phyloP scores from a whole-genome alignment of 2,113 vertebrate genomes.

The Monopterus albus region DNA sequence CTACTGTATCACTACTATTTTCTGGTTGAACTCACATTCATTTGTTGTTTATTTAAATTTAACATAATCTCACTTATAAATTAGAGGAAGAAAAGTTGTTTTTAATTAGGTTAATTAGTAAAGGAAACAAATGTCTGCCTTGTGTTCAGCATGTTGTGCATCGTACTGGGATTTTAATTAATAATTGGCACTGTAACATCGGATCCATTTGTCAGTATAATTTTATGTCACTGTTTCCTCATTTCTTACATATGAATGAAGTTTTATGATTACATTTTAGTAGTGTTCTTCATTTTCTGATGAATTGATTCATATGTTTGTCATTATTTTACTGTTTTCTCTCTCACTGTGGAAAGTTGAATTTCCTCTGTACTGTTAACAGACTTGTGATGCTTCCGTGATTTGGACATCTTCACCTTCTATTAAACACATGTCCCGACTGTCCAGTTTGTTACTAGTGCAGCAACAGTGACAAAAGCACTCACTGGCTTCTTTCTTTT shows the following conservation, averaged over 20 bases:
- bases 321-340: no score
- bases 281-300: not conserved
- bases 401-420: no score
- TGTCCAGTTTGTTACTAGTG: no score
- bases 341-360: no score
- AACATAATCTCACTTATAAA: conserved; percentile 19
- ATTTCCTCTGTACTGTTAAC: no score
- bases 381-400: no score
- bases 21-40: conserved; percentile 1
- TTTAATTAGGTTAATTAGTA: conserved; percentile 35
- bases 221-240: conserved; percentile 23
- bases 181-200: conserved; percentile 22
- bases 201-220: conserved; percentile 63
- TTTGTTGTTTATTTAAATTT: conserved; percentile 63
- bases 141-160: conserved; percentile 18
- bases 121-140: conserved; percentile 18
- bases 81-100: conserved; percentile 13
- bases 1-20: conserved; percentile 16
- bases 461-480: no score
- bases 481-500: no score
- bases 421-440: no score
- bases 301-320: not conserved
- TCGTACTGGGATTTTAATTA: conserved; percentile 43
- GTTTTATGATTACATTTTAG: conserved; percentile 54
- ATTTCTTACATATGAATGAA: conserved; percentile 55